Base-by-base conservation (phyloP, 2,797 vertebrate genomes). In the Neoniphon sammara region DNA sequence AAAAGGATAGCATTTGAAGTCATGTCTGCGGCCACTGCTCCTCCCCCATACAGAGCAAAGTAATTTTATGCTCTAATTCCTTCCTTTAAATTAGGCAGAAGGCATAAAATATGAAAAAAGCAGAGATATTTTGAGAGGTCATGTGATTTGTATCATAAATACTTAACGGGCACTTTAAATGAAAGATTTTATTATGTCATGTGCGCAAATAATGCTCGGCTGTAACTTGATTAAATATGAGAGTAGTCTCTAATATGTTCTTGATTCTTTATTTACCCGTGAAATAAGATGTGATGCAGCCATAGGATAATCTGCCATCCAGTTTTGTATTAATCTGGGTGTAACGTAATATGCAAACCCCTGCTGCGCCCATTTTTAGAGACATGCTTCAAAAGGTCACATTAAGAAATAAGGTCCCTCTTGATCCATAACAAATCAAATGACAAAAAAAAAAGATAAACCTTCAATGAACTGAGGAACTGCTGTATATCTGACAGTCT, bases 11-110 rank as follows among this genome's bases (percentile, higher is more conserved):
- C 7, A 62, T 79, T 82, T 80, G 78, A 75, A 85, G 89, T 86
- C 57, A 63, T 82, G 69, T 86, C 79, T 87, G 78, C 78, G 88
- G 90, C 83, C 75, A 46, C 82, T 50, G 66, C 78, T 80, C 82
- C 87, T 68, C 87, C 88, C 81, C 74, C 73, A 31, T 4, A n/a
- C 77, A 83, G 73, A 85, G 78, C 87, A 21, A 61, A 85, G 85
- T 89, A 64, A 93, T 92, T 92, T 92, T 93, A 89, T 92, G 93
- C 91, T 93, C 93, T 88, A 91, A 92, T 93, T 94, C 88, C 66
- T 88, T 84, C 85, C 87, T 89, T 92, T 93, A 89, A 93, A 92
- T 93, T 89, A 93, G 75, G 84, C 89, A 92, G 83, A 85, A 92
- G 90, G 88, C 88, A 93, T 93, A 80, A 93, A 92, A 93, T 92